These are phyloP conservation scores for Oxygymnocypris stewartii DNA, from an alignment of 2,113 vertebrate genomes.

Conservation along the genomic window DNA sequence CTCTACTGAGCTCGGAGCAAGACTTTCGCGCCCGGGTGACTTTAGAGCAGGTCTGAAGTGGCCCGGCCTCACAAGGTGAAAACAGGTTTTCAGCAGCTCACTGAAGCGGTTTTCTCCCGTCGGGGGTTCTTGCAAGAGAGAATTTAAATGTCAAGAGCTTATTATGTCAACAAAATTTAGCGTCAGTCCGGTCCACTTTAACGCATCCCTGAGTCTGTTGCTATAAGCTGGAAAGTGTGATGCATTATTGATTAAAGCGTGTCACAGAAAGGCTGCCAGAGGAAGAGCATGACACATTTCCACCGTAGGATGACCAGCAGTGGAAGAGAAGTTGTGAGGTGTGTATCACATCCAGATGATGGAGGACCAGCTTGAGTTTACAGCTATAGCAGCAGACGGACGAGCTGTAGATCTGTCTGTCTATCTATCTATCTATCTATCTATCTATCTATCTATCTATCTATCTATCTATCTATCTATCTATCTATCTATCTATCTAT, in stretches of 20 bases:
- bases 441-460: not conserved
- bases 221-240: not conserved
- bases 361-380: not conserved
- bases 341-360: not conserved
- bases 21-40: constrained; percentile 17
- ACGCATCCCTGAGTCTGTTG: constrained; percentile 15
- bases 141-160: constrained; percentile 60
- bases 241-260: constrained; percentile 42
- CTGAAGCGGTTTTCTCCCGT: not conserved
- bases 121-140: constrained; percentile 4
- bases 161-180: constrained; percentile 45
- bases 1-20: constrained; percentile 10
- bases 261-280: not conserved
- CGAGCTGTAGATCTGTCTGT: not conserved
- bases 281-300: not conserved
- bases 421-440: not conserved
- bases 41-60: constrained; percentile 23
- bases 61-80: constrained; percentile 8
- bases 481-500: constrained; percentile 1
- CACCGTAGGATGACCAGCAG: not conserved
- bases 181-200: constrained; percentile 17
- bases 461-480: not conserved
- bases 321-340: not conserved
- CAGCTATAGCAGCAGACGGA: not conserved
- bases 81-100: constrained; percentile 18